Base-by-base conservation (phyloP, 2,113 vertebrate species). In the Notarius lentiginosus region DNA sequence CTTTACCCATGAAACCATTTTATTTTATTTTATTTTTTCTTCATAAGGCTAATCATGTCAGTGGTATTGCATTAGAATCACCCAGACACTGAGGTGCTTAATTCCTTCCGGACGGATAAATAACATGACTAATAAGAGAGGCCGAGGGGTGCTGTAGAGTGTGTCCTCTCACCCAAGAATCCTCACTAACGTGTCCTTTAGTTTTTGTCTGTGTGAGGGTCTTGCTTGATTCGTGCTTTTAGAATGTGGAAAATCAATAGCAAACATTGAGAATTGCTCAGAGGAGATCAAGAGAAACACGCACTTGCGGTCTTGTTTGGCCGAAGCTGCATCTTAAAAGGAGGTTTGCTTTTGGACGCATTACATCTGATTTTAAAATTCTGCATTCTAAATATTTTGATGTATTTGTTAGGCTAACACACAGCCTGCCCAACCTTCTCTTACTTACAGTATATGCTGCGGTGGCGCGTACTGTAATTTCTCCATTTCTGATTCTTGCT, bases 131-230 rank as follows among this genome's bases (percentile, higher is more conserved):
- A 89, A 91, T 85, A 79, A 55, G 86, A 82, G 17, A 75, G 87
- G 75, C 41, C 84, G 24, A 87, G 27, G 83, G 86, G 90, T 90
- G 86, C 73, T 75, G 77, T 93, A 91, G 84, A 92, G 88, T 92
- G 88, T 91, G 88, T 86, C 85, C 55, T 51, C 89, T 84, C 87
- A 91, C 77, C 51, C 66, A 55, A 30, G 68, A 88, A 68, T 86
- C 91, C 90, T 65, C 70, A 92, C 93, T 94, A 94, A 94, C 89
- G 77, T 85, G 70, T 77, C 87, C 84, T 30, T 56, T 61, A 66
- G 73, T 27, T 30, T 68, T 30, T 27, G 55, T 20, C 77, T 61
- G 47, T n/a, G 24, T 85, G 34, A 1, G 5, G 53, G 9, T 82
- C 47, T 20, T 87, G 30, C 66, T 82, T 27, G n/a, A 27, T 15